Conservation (phyloP, 1,140 invertebrate species). For the Caenorhabditis elegans region DNA sequence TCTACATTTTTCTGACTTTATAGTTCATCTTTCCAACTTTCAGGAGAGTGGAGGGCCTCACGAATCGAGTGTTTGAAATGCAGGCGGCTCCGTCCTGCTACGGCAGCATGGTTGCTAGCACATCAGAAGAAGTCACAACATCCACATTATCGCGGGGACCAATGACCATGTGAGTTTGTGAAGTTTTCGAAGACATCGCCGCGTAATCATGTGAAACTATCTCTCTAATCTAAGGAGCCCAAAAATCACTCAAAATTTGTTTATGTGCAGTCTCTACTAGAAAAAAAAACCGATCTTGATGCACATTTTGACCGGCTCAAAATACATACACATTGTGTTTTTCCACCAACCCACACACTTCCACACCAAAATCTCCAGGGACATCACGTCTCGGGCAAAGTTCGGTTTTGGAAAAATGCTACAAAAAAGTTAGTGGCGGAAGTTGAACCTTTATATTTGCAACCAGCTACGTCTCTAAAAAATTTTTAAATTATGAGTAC, state of each 20-base stretch:
- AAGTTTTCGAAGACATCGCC: not conserved
- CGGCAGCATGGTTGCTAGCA: constrained; percentile 24
- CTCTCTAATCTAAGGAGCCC: not conserved
- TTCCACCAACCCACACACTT: not conserved
- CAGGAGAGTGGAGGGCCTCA: constrained; percentile 14
- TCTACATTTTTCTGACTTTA: not conserved
- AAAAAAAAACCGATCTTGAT: constrained; percentile 27
- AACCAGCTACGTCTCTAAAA: not conserved
- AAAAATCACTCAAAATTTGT: not conserved
- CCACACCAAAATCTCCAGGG: constrained; percentile 15
- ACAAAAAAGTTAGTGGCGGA: not conserved
- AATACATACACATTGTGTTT: not conserved
- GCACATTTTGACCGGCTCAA: not conserved
- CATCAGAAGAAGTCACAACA: not conserved
- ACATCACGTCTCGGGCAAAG: not conserved
- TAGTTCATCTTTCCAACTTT: not conserved
- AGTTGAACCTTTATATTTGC: constrained; percentile 7
- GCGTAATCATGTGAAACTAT: not conserved
- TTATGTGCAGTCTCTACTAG: not conserved
- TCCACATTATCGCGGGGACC: not conserved
- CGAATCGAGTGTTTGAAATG: constrained; percentile 27
- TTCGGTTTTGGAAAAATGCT: not conserved
- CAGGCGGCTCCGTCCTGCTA: constrained; percentile 27
- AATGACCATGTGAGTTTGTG: constrained; percentile 20
- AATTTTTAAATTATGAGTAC: not conserved